Evolutionary conservation across 1,140 invertebrate genomes (phyloP).

Genomic region (Drosophila elegans): DNA sequence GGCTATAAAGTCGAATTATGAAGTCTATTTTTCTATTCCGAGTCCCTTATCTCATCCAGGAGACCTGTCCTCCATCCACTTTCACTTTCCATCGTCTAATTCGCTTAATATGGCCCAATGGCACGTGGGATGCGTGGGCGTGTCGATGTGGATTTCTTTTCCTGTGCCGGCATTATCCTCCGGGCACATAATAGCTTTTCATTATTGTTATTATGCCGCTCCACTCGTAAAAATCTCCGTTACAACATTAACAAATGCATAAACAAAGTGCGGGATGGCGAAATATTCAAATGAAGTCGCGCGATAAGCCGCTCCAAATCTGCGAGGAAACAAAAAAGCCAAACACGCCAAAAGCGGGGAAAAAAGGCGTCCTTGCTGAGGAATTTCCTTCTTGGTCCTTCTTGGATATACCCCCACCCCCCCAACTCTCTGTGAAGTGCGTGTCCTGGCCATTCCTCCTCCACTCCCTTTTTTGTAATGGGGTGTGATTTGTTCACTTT

Average conservation of each 20-base stretch:
- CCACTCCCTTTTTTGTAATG: conserved; percentile 62
- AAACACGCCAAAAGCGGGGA: background rate
- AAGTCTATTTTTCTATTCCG: conserved; percentile 29
- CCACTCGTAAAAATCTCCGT: conserved; percentile 81
- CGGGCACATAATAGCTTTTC: conserved; percentile 83
- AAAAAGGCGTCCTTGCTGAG: conserved; percentile 38
- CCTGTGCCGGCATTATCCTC: conserved; percentile 63
- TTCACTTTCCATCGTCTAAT: conserved; percentile 46
- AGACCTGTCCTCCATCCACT: background rate
- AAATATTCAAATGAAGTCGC: conserved; percentile 84
- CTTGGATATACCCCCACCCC: conserved; percentile 4
- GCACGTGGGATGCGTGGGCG: conserved; percentile 58
- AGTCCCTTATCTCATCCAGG: conserved; percentile 12
- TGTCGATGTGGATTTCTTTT: conserved; percentile 65
- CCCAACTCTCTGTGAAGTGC: conserved; percentile 11
- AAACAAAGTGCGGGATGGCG: conserved; percentile 63
- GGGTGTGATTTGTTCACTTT: conserved; percentile 84
- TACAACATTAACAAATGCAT: conserved; percentile 84
- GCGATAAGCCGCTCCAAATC: conserved; percentile 83
- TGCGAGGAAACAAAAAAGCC: conserved; percentile 48
- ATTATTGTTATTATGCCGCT: conserved; percentile 83
- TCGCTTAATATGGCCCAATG: conserved; percentile 82
- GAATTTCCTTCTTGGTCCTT: conserved; percentile 50
- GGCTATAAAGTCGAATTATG: conserved; percentile 77
- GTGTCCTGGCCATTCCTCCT: conserved; percentile 41